Percentiles rank a stretch among this genome's conserved stretches.
phyloP scores from a whole-genome alignment of 2,113 vertebrate genomes.

The Thamnophis sirtalis region DNA sequence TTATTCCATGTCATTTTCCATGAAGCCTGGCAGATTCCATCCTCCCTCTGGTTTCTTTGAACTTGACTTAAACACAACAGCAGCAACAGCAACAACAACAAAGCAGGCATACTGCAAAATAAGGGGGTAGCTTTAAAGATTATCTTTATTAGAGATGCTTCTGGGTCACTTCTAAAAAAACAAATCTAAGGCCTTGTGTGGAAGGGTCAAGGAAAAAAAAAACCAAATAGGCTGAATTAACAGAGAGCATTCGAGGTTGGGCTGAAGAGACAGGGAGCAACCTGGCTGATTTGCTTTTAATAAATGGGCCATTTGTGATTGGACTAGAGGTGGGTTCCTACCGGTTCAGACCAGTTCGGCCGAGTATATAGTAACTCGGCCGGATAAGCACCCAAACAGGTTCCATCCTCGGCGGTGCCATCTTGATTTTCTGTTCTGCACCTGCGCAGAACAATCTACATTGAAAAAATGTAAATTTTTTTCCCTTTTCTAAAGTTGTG shows the following conservation, averaged over 20 bases:
- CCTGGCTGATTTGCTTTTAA: too few relatives aligned
- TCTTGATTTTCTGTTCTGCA: too few relatives aligned
- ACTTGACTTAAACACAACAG: neutral
- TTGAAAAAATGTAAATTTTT: too few relatives aligned
- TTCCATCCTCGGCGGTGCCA: too few relatives aligned
- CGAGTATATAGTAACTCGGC: too few relatives aligned
- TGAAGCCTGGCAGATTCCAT: neutral
- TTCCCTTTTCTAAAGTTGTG: too few relatives aligned
- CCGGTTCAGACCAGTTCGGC: too few relatives aligned
- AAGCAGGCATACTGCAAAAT: neutral
- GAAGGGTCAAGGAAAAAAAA: neutral
- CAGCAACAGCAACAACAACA: neutral
- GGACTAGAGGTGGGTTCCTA: too few relatives aligned
- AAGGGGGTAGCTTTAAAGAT: neutral
- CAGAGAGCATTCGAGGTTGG: neutral
- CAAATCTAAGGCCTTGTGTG: neutral
- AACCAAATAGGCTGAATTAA: neutral
- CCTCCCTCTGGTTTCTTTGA: neutral
- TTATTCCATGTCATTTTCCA: neutral
- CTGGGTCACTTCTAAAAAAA: neutral
- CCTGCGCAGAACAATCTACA: too few relatives aligned
- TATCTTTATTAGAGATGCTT: neutral
- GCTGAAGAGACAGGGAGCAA: too few relatives aligned
- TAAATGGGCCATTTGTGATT: neutral
- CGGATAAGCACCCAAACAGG: too few relatives aligned